Percentiles rank a stretch among this genome's conserved stretches.
These are phyloP conservation scores for Agrotis segetum DNA, from an alignment of 2,888 invertebrate species.

Conservation along the genomic window DNA sequence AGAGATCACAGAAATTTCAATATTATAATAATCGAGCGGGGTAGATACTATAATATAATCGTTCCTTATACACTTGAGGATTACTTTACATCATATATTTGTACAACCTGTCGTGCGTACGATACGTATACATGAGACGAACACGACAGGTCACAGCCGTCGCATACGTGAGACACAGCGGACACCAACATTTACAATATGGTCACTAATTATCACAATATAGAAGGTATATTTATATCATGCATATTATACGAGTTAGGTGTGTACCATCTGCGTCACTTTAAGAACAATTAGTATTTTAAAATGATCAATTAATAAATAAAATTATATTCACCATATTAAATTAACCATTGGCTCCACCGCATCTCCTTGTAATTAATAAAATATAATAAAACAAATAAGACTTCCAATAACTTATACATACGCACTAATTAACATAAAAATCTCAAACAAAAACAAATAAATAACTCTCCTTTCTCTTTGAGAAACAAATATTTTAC, in stretches of 20 bases:
- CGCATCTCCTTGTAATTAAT: conserved; percentile 45
- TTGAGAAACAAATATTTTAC: conserved; percentile 62
- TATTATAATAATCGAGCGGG: conserved; percentile 52
- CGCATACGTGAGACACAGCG: conserved; percentile 43
- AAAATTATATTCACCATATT: conserved; percentile 30
- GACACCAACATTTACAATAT: conserved; percentile 32
- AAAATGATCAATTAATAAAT: conserved; percentile 16
- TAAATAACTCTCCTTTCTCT: conserved; percentile 63
- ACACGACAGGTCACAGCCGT: conserved; percentile 62
- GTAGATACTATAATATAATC: conserved; percentile 49
- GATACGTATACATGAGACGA: conserved; percentile 28
- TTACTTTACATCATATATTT: conserved; percentile 37
- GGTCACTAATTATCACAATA: conserved; percentile 14
- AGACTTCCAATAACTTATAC: conserved; percentile 61
- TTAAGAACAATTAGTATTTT: conserved; percentile 4
- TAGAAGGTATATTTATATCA: conserved; percentile 5
- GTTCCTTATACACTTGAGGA: conserved; percentile 32
- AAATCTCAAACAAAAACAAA: conserved; percentile 69
- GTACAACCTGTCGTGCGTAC: conserved; percentile 40
- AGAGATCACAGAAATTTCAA: conserved; percentile 61
- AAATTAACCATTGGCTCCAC: conserved; percentile 44
- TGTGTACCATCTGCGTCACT: conserved; percentile 11
- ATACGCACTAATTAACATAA: conserved; percentile 67
- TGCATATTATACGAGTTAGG: conserved; percentile 22
- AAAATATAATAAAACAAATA: conserved; percentile 51